phyloP scores from a whole-genome alignment of 2,888 invertebrate genomes.

The Torymus tubicola region DNA sequence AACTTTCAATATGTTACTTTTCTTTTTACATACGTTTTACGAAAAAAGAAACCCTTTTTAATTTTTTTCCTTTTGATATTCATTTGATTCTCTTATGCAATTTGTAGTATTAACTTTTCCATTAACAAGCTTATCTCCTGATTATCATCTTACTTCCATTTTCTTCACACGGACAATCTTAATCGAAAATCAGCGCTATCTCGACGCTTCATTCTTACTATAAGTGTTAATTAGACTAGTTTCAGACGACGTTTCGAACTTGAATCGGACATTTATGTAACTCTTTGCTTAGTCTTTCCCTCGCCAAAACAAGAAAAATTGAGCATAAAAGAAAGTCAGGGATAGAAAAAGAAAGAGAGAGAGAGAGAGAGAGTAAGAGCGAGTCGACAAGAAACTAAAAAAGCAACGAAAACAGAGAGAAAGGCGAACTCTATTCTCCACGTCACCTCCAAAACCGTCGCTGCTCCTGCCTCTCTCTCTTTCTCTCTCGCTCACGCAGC shows the following conservation, averaged over 20 bases:
- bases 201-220: not conserved
- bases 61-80: too few relatives aligned
- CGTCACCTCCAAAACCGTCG: constrained; percentile 15
- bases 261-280: constrained; percentile 36
- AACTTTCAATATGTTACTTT: too few relatives aligned
- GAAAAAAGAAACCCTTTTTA: too few relatives aligned
- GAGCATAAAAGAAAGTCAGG: not conserved
- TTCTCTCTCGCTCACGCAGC: not conserved
- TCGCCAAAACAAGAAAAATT: constrained; percentile 1
- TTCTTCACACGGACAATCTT: too few relatives aligned
- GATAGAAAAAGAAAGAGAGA: not conserved
- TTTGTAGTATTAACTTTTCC: too few relatives aligned
- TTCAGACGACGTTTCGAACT: constrained; percentile 9
- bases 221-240: constrained; percentile 20
- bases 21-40: too few relatives aligned
- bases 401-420: too few relatives aligned
- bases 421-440: constrained; percentile 1
- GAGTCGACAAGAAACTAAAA: too few relatives aligned
- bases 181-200: not conserved
- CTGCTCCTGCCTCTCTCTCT: not conserved
- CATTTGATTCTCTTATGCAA: too few relatives aligned
- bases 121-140: too few relatives aligned
- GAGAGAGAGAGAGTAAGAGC: not conserved
- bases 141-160: too few relatives aligned
- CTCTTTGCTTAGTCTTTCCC: not conserved